Evolutionary conservation across 2,113 vertebrate species (phyloP).

Genomic region (Oncorhynchus nerka): DNA sequence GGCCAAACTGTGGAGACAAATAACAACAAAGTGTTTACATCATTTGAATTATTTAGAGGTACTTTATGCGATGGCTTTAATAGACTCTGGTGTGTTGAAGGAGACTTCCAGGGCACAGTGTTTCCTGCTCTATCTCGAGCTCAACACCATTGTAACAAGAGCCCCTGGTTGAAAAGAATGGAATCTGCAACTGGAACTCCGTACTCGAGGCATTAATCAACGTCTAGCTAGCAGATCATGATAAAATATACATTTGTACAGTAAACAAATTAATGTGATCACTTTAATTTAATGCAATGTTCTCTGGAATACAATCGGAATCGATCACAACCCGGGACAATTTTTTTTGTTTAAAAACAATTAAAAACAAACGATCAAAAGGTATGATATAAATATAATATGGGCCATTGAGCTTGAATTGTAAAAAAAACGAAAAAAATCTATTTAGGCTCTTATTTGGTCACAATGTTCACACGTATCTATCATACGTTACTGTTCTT

Average conservation of each 20-base stretch:
- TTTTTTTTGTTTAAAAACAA: too few species aligned
- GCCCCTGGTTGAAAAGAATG: conserved; percentile 18
- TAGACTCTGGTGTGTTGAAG: conserved; percentile 79
- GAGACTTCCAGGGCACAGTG: conserved; percentile 75
- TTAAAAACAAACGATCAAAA: too few species aligned
- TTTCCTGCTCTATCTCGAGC: neutral
- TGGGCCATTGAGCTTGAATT: too few species aligned
- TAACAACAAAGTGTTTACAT: conserved; percentile 84
- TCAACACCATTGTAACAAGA: conserved; percentile 25
- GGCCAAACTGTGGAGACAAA: conserved; percentile 64
- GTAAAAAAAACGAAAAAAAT: too few species aligned
- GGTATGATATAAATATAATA: too few species aligned
- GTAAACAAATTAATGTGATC: neutral
- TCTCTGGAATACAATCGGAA: too few species aligned
- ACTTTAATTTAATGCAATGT: too few species aligned
- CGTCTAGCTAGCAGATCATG: too few species aligned
- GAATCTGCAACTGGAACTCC: neutral
- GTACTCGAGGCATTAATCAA: neutral
- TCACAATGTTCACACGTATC: too few species aligned
- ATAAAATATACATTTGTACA: neutral
- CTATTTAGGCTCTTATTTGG: too few species aligned
- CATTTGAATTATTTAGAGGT: conserved; percentile 86
- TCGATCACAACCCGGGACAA: too few species aligned
- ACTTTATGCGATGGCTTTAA: conserved; percentile 88
- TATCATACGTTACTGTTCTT: too few species aligned